Evolutionary conservation across 2,113 vertebrate species (phyloP).

Genomic region (Syngnathus typhle): DNA sequence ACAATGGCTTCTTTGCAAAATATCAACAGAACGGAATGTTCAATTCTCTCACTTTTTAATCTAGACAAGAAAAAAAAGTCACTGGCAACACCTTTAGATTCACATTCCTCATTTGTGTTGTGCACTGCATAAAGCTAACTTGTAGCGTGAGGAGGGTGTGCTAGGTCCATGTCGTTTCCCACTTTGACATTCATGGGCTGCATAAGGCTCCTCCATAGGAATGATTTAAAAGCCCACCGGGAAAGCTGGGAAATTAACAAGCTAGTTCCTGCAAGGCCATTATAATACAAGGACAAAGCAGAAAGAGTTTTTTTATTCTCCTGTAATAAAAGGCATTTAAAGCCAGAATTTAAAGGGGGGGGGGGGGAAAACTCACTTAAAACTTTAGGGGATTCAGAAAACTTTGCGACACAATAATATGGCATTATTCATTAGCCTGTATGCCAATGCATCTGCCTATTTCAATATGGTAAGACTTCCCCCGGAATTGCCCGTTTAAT

Average conservation of each 20-base stretch:
- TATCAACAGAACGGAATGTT: conserved; percentile 41
- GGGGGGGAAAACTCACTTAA: conserved; percentile 14
- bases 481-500: background rate
- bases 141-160: conserved; percentile 13
- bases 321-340: conserved; percentile 34
- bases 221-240: conserved; percentile 40
- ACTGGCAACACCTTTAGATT: conserved; percentile 17
- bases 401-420: conserved; percentile 13
- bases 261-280: conserved; percentile 52
- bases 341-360: conserved; percentile 7
- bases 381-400: background rate
- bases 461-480: conserved; percentile 6
- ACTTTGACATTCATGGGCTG: conserved; percentile 57
- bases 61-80: conserved; percentile 6
- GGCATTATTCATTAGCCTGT: conserved; percentile 32
- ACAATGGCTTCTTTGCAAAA: conserved; percentile 5
- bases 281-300: conserved; percentile 44
- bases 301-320: conserved; percentile 34
- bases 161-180: conserved; percentile 37
- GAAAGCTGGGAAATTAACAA: conserved; percentile 45
- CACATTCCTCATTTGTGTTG: conserved; percentile 47
- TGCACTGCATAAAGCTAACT: conserved; percentile 29
- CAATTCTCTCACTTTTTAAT: conserved; percentile 10
- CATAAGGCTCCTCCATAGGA: conserved; percentile 47
- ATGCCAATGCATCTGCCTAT: conserved; percentile 23